Evolutionary conservation across 2,888 invertebrate species (phyloP).

Genomic region (Epiperipatus broadwayi): DNA sequence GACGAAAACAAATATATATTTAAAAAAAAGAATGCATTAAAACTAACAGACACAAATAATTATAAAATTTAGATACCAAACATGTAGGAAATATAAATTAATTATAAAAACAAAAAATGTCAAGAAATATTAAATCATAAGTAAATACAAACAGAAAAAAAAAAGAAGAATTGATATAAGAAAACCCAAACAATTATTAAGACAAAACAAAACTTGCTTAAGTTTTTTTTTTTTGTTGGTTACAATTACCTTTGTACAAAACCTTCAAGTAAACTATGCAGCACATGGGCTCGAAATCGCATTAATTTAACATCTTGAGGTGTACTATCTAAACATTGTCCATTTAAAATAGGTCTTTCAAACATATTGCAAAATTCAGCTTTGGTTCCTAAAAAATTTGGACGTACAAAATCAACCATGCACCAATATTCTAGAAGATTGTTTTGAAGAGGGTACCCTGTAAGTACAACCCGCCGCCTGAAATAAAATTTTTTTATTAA

Average conservation of each 20-base stretch:
- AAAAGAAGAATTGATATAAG: too few relatives aligned
- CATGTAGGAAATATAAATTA: too few relatives aligned
- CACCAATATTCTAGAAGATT: conserved; percentile 90
- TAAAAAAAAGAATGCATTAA: too few relatives aligned
- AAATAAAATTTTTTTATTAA: conserved; percentile 15
- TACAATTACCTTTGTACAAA: conserved; percentile 82
- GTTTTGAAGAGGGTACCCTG: conserved; percentile 95
- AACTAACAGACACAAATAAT: too few relatives aligned
- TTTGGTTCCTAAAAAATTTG: conserved; percentile 87
- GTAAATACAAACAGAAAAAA: too few relatives aligned
- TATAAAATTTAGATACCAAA: too few relatives aligned
- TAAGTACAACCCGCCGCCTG: conserved; percentile 74
- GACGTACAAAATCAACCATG: conserved; percentile 96
- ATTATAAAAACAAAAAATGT: too few relatives aligned
- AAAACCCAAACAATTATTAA: too few relatives aligned
- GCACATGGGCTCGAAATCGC: conserved; percentile 82
- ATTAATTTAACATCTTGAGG: conserved; percentile 79
- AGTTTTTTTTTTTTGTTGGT: too few relatives aligned
- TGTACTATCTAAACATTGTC: conserved; percentile 91
- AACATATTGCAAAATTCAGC: conserved; percentile 97
- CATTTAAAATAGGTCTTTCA: conserved; percentile 92
- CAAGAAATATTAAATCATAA: too few relatives aligned
- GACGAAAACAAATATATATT: too few relatives aligned
- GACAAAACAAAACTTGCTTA: too few relatives aligned
- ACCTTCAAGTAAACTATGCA: conserved; percentile 79